Evolutionary conservation across 2,113 vertebrate genomes (phyloP).

Genomic region (Hemicordylus capensis): DNA sequence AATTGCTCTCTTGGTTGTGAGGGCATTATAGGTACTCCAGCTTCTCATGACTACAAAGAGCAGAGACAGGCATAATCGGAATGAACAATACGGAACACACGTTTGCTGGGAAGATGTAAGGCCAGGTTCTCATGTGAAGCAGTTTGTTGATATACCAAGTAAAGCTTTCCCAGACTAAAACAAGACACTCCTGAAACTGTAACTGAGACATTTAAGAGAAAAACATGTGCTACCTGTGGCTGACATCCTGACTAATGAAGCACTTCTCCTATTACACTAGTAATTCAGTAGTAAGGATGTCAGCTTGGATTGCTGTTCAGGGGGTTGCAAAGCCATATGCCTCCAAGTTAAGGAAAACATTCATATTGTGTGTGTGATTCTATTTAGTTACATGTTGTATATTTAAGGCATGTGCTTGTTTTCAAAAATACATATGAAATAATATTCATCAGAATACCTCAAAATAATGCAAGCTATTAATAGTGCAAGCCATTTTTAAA

Average conservation of each 20-base stretch:
- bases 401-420: not conserved
- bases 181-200: not conserved
- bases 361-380: not conserved
- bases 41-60: not conserved
- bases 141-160: not conserved
- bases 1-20: not conserved
- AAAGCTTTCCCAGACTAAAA: not conserved
- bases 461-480: not conserved
- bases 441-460: not conserved
- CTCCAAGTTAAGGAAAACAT: not conserved
- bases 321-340: not conserved
- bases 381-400: not conserved
- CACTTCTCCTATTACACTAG: no score
- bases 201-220: not conserved
- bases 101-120: not conserved
- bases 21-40: no score
- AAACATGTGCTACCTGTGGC: not conserved
- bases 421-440: not conserved
- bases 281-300: no score
- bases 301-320: not conserved
- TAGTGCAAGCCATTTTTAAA: not conserved
- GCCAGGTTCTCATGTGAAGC: not conserved
- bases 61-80: accelerated
- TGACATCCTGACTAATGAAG: not conserved
- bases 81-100: accelerated